phyloP scores from a whole-genome alignment of 1,140 invertebrate species.

The Yoshiicerus persimilis region DNA sequence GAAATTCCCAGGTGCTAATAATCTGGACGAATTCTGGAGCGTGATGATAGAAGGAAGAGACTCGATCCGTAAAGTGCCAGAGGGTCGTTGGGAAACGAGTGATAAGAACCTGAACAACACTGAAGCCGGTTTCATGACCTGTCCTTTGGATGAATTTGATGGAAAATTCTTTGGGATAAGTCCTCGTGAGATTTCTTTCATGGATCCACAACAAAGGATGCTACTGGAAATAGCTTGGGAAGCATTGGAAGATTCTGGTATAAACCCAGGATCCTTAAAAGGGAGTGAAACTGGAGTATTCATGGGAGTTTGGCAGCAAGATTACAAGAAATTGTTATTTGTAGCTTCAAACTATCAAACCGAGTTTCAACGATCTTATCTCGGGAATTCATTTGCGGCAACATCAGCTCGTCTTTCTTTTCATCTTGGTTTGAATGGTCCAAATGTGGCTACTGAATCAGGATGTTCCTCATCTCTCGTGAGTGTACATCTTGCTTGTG shows the following conservation, averaged over 20 bases:
- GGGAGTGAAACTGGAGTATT: constrained; percentile 24
- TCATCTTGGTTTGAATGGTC: constrained; percentile 32
- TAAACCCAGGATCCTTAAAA: background rate
- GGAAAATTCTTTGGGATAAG: constrained; percentile 61
- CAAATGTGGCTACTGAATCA: constrained; percentile 16
- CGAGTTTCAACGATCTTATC: background rate
- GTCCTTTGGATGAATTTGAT: constrained; percentile 55
- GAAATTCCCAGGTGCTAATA: constrained; percentile 23
- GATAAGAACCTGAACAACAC: background rate
- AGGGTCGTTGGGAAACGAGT: background rate
- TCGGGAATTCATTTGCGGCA: constrained; percentile 36
- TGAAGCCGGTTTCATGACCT: constrained; percentile 32
- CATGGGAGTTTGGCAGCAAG: constrained; percentile 28
- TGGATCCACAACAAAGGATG: constrained; percentile 66
- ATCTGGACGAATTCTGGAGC: constrained; percentile 25
- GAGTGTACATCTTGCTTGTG: constrained; percentile 34
- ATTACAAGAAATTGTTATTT: background rate
- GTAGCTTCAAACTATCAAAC: constrained; percentile 10
- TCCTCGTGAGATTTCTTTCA: constrained; percentile 60
- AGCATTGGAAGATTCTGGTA: constrained; percentile 59
- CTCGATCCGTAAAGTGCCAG: background rate
- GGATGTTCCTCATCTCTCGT: constrained; percentile 38
- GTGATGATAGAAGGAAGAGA: background rate
- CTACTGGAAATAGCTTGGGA: constrained; percentile 65
- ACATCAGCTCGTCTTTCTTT: constrained; percentile 11